Base-by-base conservation (phyloP, 1,140 invertebrate species). In the Centruroides sculpturatus region DNA sequence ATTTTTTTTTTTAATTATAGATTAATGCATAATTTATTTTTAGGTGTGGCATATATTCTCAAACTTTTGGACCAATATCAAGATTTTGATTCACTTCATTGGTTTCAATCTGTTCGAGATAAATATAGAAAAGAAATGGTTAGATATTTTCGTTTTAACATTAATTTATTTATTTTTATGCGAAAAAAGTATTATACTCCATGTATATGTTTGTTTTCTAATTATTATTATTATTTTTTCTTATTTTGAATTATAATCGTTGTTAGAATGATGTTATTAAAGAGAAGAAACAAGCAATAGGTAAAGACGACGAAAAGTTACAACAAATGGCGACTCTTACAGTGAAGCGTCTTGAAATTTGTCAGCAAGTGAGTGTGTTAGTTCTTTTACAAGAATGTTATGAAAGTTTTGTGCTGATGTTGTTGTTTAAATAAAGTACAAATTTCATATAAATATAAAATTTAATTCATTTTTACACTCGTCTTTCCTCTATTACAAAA, bases 301-400 rank as follows among this genome's bases (percentile, higher is more conserved):
- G 66, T 41, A 64, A 67, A 51, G 69, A 68, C 36, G 87, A 92
- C 73, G 83, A 87, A 67, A 93, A 97, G 73, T 76, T 97, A n/a
- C 84, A 87, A 59, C 92, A 98, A 73, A 92, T 94, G 0, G 81
- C 91, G 67, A 86, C 85, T n/a, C 77, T 98, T n/a, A 94, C 92
- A 0, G 80, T 90, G 46, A 87, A 88, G 73, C 81, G 93, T 68
- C 76, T 95, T 7, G 84, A 85, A 66, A 82, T 84, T 48, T 84
- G 89, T 69, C 82, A 85, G 71, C 82, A 79, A 73, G 82, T 82
- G 69, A 67, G 63, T 61, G 23, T 23, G 23, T 23, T 23, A 23
- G 23, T 23, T 23, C 23, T 23, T 23, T 23, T 23, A 23, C 23
- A 23, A 23, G 23, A 23, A 23, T 23, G 23, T 23, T 23, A 2